Percentiles rank a stretch among this genome's conserved stretches.
phyloP scores from a whole-genome alignment of 2,888 invertebrate species.

The Xestobium rufovillosum region DNA sequence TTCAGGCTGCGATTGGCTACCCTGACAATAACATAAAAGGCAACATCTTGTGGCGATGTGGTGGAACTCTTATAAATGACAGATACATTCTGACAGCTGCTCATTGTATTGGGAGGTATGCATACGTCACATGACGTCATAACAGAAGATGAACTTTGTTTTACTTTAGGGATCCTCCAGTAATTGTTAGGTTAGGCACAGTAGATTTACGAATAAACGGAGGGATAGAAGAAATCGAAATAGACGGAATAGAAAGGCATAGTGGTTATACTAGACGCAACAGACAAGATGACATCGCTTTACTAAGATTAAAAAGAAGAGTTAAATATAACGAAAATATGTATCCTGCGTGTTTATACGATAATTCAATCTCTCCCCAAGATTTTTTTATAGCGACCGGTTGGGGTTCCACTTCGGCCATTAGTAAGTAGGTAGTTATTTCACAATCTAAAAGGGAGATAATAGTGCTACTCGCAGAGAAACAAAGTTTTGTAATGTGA shows the following conservation, averaged over 20 bases:
- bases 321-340: slow-evolving; percentile 32
- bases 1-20: slow-evolving; percentile 42
- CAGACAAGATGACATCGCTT: slow-evolving; percentile 42
- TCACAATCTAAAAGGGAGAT: too few relatives aligned
- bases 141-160: too few relatives aligned
- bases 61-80: slow-evolving; percentile 49
- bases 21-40: slow-evolving; percentile 21
- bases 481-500: too few relatives aligned
- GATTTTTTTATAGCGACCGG: slow-evolving; percentile 39
- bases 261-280: slow-evolving; percentile 34
- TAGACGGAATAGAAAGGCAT: slow-evolving; percentile 34
- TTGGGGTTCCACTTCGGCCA: too few relatives aligned
- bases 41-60: slow-evolving; percentile 42
- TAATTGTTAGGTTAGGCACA: neutral
- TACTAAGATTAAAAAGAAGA: slow-evolving; percentile 34
- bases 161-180: slow-evolving; percentile 1
- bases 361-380: slow-evolving; percentile 30
- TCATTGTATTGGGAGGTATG: slow-evolving; percentile 44
- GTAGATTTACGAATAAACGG: neutral
- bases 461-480: too few relatives aligned
- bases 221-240: slow-evolving; percentile 30
- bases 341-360: slow-evolving; percentile 45
- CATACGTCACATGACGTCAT: neutral
- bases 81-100: slow-evolving; percentile 52
- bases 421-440: too few relatives aligned